Evolutionary conservation across 92 coral and sea anemone genomes (phyloP), one percentile per base, ranked within the genome.

Genomic region (Umimayanthus kanabou): DNA sequence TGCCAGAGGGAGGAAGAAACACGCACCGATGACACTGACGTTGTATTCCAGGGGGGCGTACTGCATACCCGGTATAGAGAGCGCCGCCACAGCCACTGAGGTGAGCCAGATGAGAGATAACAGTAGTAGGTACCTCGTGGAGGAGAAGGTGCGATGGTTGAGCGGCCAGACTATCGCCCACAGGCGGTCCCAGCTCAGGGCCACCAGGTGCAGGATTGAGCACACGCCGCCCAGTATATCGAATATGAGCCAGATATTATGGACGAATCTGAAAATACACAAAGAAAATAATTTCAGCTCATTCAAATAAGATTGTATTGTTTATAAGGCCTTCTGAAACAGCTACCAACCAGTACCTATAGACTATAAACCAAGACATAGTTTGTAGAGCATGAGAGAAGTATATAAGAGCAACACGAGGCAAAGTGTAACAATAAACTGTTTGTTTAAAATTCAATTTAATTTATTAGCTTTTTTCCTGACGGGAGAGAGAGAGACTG

Each of bases 171-270:
- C 92, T 30, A 93, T 89, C 37, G 96, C 96, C 14, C 92, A 93
- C n/a, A 93, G 91, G 76, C 96, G 87, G 77, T 93, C 96, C 96
- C 96, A 93, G 69, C 94, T 93, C 29, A 93, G 78, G 39, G 96
- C 96, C 29, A 93, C 90, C 33, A 93, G 85, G 76, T 93, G 96
- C 15, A 93, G 74, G 80, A 93, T 93, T 58, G 96, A 93, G 14
- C 96, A 92, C 47, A 91, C 94, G 50, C 96, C 96, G 3, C 94
- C 96, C 15, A 93, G 79, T 37, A 93, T 93, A 22, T 93, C 96
- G 43, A 93, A 91, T 23, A 93, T 80, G 26, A 91, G 77, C 96
- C 96, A 93, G 66, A 92, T 84, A 79, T 93, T 82, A 39, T 91
- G 94, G 45, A 93, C 84, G 45, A 86, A 61, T 10, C 75, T 83